Evolutionary conservation across 2,888 invertebrate genomes (phyloP).

Genomic region (Choreutis nemorana): DNA sequence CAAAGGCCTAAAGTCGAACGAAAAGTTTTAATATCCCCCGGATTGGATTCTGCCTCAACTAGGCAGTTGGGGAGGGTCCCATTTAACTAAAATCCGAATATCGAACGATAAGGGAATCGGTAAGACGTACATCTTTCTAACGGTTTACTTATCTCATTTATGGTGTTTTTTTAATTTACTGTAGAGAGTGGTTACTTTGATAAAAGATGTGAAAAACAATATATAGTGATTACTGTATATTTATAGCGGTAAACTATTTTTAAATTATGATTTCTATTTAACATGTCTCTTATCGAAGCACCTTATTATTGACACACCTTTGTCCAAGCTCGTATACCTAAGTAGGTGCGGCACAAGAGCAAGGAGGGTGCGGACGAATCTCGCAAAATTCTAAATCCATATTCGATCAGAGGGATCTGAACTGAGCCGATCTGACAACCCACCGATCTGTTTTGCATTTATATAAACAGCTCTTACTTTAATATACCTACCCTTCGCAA

Average conservation of each 20-base stretch:
- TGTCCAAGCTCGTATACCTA: neutral
- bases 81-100: conserved; percentile 48
- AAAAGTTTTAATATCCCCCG: conserved; percentile 64
- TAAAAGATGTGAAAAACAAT: too few relatives aligned
- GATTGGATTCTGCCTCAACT: conserved; percentile 54
- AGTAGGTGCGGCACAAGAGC: neutral
- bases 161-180: too few relatives aligned
- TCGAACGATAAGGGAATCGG: conserved; percentile 39
- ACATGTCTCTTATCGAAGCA: too few relatives aligned
- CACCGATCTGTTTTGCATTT: conserved; percentile 65
- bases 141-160: too few relatives aligned
- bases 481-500: conserved; percentile 40
- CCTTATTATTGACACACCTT: too few relatives aligned
- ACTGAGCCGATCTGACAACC: conserved; percentile 64
- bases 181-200: too few relatives aligned
- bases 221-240: too few relatives aligned
- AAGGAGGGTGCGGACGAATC: conserved; percentile 39
- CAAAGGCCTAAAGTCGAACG: conserved; percentile 41
- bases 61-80: conserved; percentile 35
- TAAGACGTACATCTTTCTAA: too few relatives aligned
- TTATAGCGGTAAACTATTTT: too few relatives aligned
- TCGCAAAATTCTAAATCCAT: conserved; percentile 60
- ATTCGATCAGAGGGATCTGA: conserved; percentile 60
- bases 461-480: conserved; percentile 62
- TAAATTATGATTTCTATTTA: too few relatives aligned